Evolutionary conservation across 2,113 vertebrate genomes (phyloP).

Genomic region (Tenebrosternarchus preto): DNA sequence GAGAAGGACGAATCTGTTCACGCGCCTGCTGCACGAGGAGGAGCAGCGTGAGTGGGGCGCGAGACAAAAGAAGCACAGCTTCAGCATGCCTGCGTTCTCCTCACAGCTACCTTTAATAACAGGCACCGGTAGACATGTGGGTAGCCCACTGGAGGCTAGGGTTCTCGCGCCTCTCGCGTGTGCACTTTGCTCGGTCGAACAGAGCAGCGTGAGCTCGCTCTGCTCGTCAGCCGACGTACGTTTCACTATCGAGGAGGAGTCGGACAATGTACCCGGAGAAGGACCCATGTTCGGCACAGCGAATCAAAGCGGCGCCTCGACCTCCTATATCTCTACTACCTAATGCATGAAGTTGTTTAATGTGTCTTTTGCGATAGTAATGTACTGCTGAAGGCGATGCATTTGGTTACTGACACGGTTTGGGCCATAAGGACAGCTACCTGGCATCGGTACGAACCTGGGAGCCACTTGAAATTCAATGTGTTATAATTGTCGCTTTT

Average conservation of each 20-base stretch:
- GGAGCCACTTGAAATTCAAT: slow-evolving; percentile 73
- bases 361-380: not conserved
- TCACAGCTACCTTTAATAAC: slow-evolving; percentile 71
- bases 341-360: not conserved
- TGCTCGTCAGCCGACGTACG: slow-evolving; percentile 87
- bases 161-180: slow-evolving; percentile 83
- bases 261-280: slow-evolving; percentile 77
- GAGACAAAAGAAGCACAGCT: slow-evolving; percentile 75
- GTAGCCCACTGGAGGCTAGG: slow-evolving; percentile 76
- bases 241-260: slow-evolving; percentile 88
- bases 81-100: slow-evolving; percentile 61
- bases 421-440: slow-evolving; percentile 45
- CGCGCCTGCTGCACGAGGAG: slow-evolving; percentile 85
- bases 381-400: slow-evolving; percentile 29
- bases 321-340: not conserved
- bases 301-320: slow-evolving; percentile 68
- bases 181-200: slow-evolving; percentile 84
- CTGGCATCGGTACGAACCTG: slow-evolving; percentile 62
- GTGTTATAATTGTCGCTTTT: not conserved
- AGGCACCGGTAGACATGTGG: slow-evolving; percentile 21
- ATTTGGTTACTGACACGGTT: slow-evolving; percentile 15
- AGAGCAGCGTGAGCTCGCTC: slow-evolving; percentile 89
- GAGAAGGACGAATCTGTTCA: slow-evolving; percentile 80
- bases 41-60: slow-evolving; percentile 89
- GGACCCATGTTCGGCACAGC: slow-evolving; percentile 76